A percentile compares a stretch with the other conserved stretches of the same genome.
Conservation (phyloP, 2,797 vertebrate species). For the Sebastes hubbsi region DNA sequence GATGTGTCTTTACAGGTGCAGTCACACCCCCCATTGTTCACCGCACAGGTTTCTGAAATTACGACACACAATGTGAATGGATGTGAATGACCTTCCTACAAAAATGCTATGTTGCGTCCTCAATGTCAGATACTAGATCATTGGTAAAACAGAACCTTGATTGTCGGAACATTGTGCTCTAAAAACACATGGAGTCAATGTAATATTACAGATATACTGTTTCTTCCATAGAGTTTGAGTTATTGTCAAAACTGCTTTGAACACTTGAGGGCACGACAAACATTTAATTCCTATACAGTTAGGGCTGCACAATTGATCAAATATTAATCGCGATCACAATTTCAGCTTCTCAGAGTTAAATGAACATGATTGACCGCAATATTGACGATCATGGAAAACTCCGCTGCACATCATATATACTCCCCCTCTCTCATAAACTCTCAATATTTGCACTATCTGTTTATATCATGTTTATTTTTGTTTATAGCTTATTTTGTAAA, state of each 20-base stretch:
- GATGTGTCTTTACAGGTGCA: conserved; percentile 99
- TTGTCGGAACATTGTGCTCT: neutral
- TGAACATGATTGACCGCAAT: too few species aligned
- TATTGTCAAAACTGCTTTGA: neutral
- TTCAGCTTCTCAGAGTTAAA: neutral
- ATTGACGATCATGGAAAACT: too few species aligned
- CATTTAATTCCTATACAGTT: neutral
- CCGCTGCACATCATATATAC: too few species aligned
- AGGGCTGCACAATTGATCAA: too few species aligned
- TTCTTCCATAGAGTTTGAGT: neutral
- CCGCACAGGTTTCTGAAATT: conserved; percentile 93
- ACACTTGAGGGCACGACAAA: neutral
- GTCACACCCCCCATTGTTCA: conserved; percentile 98
- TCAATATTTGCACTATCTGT: too few species aligned
- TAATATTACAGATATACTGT: neutral
- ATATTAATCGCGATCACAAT: neutral
- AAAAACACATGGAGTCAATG: neutral
- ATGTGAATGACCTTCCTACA: neutral
- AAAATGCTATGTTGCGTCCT: neutral
- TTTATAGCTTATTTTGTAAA: too few species aligned
- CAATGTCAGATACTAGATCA: neutral
- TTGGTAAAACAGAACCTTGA: neutral
- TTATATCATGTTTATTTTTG: too few species aligned
- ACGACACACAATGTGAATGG: conserved; percentile 24
- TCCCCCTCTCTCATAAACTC: too few species aligned